Evolutionary conservation across 2,888 invertebrate genomes (phyloP).

Genomic region (Pharmacophagus antenor): DNA sequence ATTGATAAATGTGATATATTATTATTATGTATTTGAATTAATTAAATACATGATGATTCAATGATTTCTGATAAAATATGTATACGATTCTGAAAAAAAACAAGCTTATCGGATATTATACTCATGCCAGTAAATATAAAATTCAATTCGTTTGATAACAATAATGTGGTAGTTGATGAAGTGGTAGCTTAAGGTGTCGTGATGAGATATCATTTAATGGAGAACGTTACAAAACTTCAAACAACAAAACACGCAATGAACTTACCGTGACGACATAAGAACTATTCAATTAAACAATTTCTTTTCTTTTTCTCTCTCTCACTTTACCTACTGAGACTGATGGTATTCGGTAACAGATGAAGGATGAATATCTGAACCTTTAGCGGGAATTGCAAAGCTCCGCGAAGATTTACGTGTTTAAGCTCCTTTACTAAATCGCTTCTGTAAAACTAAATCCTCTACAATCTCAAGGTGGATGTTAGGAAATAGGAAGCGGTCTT

Average conservation of each 20-base stretch:
- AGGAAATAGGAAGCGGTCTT: conserved; percentile 52
- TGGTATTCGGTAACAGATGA: conserved; percentile 36
- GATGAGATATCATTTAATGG: conserved; percentile 41
- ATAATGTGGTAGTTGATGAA: conserved; percentile 35
- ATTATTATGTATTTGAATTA: conserved; percentile 43
- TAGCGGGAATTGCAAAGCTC: conserved; percentile 62
- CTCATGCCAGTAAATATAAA: conserved; percentile 49
- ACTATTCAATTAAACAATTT: conserved; percentile 40
- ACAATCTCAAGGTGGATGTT: conserved; percentile 49
- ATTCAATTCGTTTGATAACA: conserved; percentile 13
- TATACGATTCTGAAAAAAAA: conserved; percentile 46
- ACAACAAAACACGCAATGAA: conserved; percentile 24
- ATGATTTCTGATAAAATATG: conserved; percentile 42
- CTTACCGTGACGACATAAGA: conserved; percentile 38
- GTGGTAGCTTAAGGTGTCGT: conserved; percentile 29
- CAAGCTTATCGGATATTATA: conserved; percentile 45
- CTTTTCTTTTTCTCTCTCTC: too few species aligned
- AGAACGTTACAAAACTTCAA: conserved; percentile 41
- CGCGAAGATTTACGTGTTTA: conserved; percentile 54
- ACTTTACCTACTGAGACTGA: conserved; percentile 30
- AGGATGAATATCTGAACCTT: conserved; percentile 40
- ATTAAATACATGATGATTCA: conserved; percentile 47
- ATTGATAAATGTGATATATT: conserved; percentile 47
- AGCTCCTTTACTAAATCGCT: conserved; percentile 56
- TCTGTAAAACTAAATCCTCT: conserved; percentile 59